Conservation (phyloP, 2,888 invertebrate genomes). For the Drosophila atripex region DNA sequence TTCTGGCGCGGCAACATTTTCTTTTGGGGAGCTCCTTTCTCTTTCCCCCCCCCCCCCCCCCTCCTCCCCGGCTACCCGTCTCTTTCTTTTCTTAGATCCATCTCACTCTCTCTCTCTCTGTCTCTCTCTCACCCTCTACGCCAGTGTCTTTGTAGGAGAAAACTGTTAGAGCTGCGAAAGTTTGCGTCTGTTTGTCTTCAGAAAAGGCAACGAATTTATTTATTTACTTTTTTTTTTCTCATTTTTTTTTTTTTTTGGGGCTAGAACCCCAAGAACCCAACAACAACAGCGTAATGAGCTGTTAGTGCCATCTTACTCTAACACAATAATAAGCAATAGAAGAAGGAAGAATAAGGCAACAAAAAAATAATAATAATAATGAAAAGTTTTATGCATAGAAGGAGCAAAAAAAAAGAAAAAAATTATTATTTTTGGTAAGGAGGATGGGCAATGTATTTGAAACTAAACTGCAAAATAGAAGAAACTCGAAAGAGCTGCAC, state of each 20-base stretch:
- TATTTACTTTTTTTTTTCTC: not conserved
- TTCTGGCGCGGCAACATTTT: conserved; percentile 72
- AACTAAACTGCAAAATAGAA: conserved; percentile 78
- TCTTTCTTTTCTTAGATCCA: conserved; percentile 22
- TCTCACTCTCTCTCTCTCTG: conserved; percentile 18
- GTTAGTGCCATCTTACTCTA: conserved; percentile 11
- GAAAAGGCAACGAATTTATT: conserved; percentile 24
- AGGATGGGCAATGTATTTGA: conserved; percentile 64
- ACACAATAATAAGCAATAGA: conserved; percentile 2
- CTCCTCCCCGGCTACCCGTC: not conserved
- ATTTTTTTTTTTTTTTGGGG: conserved; percentile 2
- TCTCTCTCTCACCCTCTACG: conserved; percentile 17
- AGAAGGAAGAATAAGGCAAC: conserved; percentile 16
- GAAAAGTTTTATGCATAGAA: conserved; percentile 69
- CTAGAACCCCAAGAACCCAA: conserved; percentile 2
- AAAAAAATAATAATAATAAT: conserved; percentile 70
- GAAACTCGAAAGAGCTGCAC: conserved; percentile 22
- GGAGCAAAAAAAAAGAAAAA: conserved; percentile 61
- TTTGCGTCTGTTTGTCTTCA: conserved; percentile 70
- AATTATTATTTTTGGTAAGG: not conserved
- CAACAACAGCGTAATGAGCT: conserved; percentile 50
- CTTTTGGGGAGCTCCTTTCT: conserved; percentile 39
- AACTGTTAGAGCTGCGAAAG: conserved; percentile 72
- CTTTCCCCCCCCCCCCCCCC: conserved; percentile 4
- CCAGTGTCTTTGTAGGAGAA: conserved; percentile 58